Conservation (phyloP, 1,140 invertebrate genomes). For the Reticulitermes speratus region DNA sequence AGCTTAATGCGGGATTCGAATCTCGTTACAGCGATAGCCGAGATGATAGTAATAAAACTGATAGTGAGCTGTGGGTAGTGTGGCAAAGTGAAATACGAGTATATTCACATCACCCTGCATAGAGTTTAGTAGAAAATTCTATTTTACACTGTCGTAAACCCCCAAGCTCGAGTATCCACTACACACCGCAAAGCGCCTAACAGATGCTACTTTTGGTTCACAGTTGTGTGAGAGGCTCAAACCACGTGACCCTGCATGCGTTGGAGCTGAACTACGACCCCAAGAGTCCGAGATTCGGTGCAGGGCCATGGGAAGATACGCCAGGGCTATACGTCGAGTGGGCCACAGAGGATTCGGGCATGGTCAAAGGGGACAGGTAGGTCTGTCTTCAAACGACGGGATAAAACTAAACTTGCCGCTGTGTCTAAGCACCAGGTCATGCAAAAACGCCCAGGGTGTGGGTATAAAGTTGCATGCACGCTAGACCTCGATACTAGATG, state of each 20-base stretch:
- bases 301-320: constrained; percentile 55
- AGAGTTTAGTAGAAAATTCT: too few species aligned
- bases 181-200: neutral
- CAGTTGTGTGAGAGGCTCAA: constrained; percentile 40
- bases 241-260: constrained; percentile 58
- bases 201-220: neutral
- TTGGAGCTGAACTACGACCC: constrained; percentile 65
- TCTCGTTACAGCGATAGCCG: too few species aligned
- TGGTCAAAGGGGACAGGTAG: constrained; percentile 75
- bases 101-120: too few species aligned
- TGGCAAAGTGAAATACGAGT: too few species aligned
- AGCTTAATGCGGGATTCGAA: too few species aligned
- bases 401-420: neutral
- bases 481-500: too few species aligned
- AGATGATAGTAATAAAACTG: too few species aligned
- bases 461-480: too few species aligned
- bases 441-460: neutral
- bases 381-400: constrained; percentile 22
- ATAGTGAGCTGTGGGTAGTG: too few species aligned
- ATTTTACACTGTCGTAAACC: too few species aligned
- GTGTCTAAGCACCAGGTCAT: neutral
- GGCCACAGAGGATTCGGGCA: constrained; percentile 70
- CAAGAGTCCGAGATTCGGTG: constrained; percentile 63
- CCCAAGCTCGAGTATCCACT: too few species aligned
- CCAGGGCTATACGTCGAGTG: constrained; percentile 70